phyloP scores from a whole-genome alignment of 2,888 invertebrate species.

The Epinotia brunnichana region DNA sequence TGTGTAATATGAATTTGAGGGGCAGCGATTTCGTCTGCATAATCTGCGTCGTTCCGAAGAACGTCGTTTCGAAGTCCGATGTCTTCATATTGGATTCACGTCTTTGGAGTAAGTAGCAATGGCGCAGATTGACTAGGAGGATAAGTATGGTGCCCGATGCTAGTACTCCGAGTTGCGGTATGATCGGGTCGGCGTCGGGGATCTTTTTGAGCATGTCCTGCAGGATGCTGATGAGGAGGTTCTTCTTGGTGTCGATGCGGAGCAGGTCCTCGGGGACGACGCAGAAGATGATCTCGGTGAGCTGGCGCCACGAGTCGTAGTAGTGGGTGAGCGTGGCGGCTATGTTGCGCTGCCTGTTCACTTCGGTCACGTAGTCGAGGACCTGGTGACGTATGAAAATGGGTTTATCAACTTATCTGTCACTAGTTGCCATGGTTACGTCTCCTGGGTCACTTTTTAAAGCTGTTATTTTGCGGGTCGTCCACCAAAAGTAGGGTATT shows the following conservation, averaged over 20 bases:
- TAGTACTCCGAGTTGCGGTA: conserved; percentile 15
- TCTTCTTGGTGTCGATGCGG: conserved; percentile 87
- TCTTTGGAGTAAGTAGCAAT: conserved; percentile 85
- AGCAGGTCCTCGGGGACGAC: conserved; percentile 90
- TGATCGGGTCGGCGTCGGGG: conserved; percentile 70
- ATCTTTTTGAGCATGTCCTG: conserved; percentile 91
- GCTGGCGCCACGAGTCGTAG: conserved; percentile 95
- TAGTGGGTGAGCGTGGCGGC: conserved; percentile 89
- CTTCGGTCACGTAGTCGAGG: conserved; percentile 88
- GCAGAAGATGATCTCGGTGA: conserved; percentile 91
- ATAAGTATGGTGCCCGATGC: conserved; percentile 91
- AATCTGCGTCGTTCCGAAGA: conserved; percentile 75
- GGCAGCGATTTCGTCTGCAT: conserved; percentile 86
- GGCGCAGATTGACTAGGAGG: conserved; percentile 89
- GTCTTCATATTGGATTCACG: conserved; percentile 69
- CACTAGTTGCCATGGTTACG: too few relatives aligned
- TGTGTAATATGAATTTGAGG: conserved; percentile 88
- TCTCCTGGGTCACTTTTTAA: too few relatives aligned
- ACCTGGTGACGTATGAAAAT: conserved; percentile 70
- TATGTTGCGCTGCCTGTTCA: conserved; percentile 89
- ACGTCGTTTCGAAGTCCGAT: conserved; percentile 72
- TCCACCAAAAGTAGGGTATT: too few relatives aligned
- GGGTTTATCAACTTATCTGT: too few relatives aligned
- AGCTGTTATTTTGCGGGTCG: too few relatives aligned
- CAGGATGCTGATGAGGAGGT: conserved; percentile 89